A percentile compares a stretch with the other conserved stretches of the same genome.
phyloP scores from a whole-genome alignment of 2,888 invertebrate species.

The Bursaphelenchus okinawaensis region DNA sequence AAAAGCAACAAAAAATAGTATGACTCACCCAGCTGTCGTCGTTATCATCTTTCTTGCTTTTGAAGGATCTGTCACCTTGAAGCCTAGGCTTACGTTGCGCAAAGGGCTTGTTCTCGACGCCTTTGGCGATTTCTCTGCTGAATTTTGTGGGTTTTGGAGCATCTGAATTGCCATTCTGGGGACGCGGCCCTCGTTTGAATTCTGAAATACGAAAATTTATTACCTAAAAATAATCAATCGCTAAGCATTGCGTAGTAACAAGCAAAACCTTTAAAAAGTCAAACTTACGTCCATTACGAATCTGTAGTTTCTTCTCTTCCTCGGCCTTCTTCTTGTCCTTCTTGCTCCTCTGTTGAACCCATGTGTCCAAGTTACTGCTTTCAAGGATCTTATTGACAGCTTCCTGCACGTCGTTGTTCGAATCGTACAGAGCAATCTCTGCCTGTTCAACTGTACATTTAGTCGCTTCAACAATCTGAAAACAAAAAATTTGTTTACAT shows the following conservation, averaged over 20 bases:
- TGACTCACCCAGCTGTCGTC: slow-evolving; percentile 11
- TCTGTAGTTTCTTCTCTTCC: slow-evolving; percentile 10
- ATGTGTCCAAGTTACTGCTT: slow-evolving; percentile 10
- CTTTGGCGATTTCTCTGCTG: not conserved
- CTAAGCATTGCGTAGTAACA: not conserved
- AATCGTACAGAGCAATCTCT: slow-evolving; percentile 48
- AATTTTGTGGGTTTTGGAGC: not conserved
- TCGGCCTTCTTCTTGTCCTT: slow-evolving; percentile 15
- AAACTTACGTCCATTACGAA: not conserved
- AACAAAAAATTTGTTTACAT: not conserved
- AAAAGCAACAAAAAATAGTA: too few species aligned
- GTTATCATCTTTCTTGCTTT: slow-evolving; percentile 1
- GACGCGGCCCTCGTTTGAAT: not conserved
- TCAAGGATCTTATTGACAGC: slow-evolving; percentile 48
- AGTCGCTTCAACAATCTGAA: slow-evolving; percentile 51
- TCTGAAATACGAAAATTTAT: too few species aligned
- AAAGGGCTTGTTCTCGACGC: not conserved
- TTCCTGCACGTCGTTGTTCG: slow-evolving; percentile 39
- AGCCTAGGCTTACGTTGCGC: not conserved
- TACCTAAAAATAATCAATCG: not conserved
- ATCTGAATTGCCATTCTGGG: not conserved
- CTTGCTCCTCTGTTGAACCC: slow-evolving; percentile 14
- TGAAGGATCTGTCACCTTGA: not conserved
- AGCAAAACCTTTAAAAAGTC: not conserved
- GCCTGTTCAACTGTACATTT: slow-evolving; percentile 47